Conservation (phyloP, 2,797 vertebrate species). For the Distichodus sexfasciatus region DNA sequence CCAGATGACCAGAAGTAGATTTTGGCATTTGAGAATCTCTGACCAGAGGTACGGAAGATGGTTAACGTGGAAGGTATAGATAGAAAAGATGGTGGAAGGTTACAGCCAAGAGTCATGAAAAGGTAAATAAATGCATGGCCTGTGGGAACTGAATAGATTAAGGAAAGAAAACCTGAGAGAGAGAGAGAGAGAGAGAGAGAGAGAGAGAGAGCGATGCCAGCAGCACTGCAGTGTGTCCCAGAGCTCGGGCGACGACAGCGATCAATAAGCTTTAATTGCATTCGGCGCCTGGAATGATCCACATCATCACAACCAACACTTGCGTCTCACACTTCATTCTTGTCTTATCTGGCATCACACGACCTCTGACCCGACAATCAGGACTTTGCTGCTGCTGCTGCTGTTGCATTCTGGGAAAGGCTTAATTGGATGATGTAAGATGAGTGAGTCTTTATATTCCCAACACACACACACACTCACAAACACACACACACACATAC, state of each 20-base stretch:
- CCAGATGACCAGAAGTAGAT: no score
- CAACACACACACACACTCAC: background rate
- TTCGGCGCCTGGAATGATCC: constrained; percentile 30
- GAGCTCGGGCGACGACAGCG: constrained; percentile 7
- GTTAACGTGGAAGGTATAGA: no score
- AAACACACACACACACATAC: background rate
- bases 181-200: constrained; percentile 12
- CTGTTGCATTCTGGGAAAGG: background rate
- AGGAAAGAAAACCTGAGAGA: background rate
- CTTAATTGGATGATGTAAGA: constrained; percentile 18
- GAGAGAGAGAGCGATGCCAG: constrained; percentile 5
- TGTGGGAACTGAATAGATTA: background rate
- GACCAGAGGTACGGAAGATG: no score
- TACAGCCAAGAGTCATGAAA: constrained; percentile 16
- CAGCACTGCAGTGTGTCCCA: constrained; percentile 21
- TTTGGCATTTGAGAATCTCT: no score
- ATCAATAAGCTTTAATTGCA: constrained; percentile 50
- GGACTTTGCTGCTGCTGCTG: background rate
- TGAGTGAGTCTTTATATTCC: background rate
- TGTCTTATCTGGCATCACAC: constrained; percentile 34
- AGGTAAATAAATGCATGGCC: background rate
- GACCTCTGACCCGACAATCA: constrained; percentile 29
- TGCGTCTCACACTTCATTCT: constrained; percentile 20
- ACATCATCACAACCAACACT: constrained; percentile 30
- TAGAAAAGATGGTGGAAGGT: background rate